phyloP scores from a whole-genome alignment of 2,113 vertebrate species.

The Lathamus discolor region DNA sequence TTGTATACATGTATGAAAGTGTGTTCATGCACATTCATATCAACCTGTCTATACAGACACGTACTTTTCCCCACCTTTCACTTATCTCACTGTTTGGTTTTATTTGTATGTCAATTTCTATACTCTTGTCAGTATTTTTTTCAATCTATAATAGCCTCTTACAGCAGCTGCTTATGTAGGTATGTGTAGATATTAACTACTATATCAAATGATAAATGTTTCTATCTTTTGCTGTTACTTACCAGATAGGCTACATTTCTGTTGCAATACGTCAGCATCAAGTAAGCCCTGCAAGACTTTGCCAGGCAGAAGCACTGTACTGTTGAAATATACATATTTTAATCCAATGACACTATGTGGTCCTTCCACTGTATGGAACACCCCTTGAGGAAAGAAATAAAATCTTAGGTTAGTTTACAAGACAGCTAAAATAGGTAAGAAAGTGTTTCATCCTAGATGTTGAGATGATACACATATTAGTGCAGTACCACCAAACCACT shows the following conservation, averaged over 20 bases:
- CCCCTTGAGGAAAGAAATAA: background rate
- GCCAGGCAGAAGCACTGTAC: background rate
- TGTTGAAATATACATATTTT: background rate
- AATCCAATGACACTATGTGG: background rate
- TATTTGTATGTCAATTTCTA: background rate
- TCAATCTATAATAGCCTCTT: slow-evolving; percentile 34
- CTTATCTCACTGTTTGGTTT: background rate
- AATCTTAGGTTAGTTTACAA: background rate
- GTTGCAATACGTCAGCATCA: background rate
- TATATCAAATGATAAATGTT: background rate
- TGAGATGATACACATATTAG: background rate
- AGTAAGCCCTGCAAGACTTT: background rate
- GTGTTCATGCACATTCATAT: background rate
- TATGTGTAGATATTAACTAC: slow-evolving; percentile 2
- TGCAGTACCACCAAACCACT: background rate
- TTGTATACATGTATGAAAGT: background rate
- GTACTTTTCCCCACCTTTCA: fast-evolving
- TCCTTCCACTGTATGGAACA: background rate
- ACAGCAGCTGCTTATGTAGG: slow-evolving; percentile 8
- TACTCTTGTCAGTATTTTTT: background rate
- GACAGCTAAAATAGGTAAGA: background rate
- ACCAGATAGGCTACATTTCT: background rate
- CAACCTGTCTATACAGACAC: background rate
- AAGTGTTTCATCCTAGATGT: background rate
- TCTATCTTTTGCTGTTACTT: slow-evolving; percentile 22